phyloP scores from a whole-genome alignment of 2,888 invertebrate species.

The Maniola hyperantus region DNA sequence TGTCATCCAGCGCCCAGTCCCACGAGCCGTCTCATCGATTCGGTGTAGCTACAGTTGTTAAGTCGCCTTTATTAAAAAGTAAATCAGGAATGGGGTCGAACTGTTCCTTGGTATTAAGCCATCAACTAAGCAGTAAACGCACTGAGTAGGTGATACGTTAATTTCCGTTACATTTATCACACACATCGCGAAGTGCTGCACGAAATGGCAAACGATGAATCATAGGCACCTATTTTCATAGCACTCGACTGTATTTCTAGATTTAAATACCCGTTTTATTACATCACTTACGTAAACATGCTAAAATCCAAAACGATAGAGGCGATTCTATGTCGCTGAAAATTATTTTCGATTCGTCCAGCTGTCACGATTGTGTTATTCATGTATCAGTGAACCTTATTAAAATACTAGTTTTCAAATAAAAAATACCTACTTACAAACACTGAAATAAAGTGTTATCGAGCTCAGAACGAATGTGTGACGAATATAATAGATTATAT shows the following conservation, averaged over 20 bases:
- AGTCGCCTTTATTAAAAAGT: not conserved
- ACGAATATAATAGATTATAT: too few species aligned
- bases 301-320: slow-evolving; percentile 28
- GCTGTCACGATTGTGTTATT: slow-evolving; percentile 29
- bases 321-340: not conserved
- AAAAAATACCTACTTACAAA: slow-evolving; percentile 14
- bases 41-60: too few species aligned
- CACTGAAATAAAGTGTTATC: too few species aligned
- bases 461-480: too few species aligned
- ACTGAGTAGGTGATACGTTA: slow-evolving; percentile 55
- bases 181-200: slow-evolving; percentile 48
- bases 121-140: slow-evolving; percentile 56
- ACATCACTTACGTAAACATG: slow-evolving; percentile 33
- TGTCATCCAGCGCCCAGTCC: too few species aligned
- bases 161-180: slow-evolving; percentile 62
- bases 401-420: slow-evolving; percentile 8
- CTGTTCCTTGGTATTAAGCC: slow-evolving; percentile 24
- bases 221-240: slow-evolving; percentile 38
- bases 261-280: slow-evolving; percentile 35
- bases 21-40: too few species aligned
- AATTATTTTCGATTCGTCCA: slow-evolving; percentile 26
- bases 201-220: slow-evolving; percentile 46
- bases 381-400: slow-evolving; percentile 8
- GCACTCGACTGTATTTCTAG: slow-evolving; percentile 32
- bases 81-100: not conserved